phyloP scores from a whole-genome alignment of 2,113 vertebrate genomes.

The Myodes glareolus region DNA sequence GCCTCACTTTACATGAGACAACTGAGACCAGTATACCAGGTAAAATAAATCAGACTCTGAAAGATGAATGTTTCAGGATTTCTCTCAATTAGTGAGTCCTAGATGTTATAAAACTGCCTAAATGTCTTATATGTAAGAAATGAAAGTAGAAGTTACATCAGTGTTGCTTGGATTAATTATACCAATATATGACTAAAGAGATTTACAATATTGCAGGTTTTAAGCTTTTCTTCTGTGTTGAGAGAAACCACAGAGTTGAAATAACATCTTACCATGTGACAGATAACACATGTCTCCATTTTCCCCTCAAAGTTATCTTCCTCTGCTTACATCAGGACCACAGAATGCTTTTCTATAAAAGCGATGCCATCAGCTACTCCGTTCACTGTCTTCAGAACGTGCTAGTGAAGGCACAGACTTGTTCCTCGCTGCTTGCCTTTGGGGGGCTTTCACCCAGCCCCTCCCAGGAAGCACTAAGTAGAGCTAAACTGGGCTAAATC shows the following conservation, averaged over 20 bases:
- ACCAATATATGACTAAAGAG: not conserved
- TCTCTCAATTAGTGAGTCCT: not conserved
- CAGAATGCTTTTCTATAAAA: not conserved
- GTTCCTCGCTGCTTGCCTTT: not conserved
- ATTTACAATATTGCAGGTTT: not conserved
- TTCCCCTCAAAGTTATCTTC: not conserved
- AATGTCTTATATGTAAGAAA: not conserved
- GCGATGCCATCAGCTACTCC: not conserved
- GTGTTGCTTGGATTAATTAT: constrained; percentile 15
- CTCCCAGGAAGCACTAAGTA: not conserved
- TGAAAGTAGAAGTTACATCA: not conserved
- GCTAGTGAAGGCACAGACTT: not conserved
- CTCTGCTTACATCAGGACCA: not conserved
- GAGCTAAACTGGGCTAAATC: not conserved
- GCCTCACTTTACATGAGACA: not conserved
- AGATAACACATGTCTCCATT: not conserved
- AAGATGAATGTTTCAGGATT: not conserved
- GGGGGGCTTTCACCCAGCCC: not conserved
- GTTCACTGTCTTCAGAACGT: not conserved
- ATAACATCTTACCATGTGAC: not conserved
- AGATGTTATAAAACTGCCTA: not conserved
- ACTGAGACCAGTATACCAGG: not conserved
- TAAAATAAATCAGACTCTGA: not conserved
- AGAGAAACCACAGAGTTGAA: constrained; percentile 1
- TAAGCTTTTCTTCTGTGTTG: not conserved